Base-by-base conservation (phyloP, 1,140 invertebrate genomes). In the Gryllus bimaculatus region DNA sequence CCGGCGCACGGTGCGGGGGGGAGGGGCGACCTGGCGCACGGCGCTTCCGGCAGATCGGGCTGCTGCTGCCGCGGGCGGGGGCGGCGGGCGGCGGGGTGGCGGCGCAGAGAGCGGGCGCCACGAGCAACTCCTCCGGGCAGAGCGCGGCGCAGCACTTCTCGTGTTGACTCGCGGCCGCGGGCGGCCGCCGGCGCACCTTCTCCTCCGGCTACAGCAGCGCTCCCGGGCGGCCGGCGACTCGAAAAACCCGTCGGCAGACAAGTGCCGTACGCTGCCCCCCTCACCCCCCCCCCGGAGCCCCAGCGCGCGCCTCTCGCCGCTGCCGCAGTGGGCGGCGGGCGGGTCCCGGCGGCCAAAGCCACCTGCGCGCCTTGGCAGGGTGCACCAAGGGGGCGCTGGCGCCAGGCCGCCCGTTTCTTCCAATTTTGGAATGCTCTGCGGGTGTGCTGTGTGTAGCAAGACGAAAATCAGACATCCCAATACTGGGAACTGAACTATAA, bases 221-320 rank as follows among this genome's bases (percentile, higher is more conserved):
- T 66, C 54, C 54, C 10, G 54, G 54, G 54, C 54, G 18, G 54
- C 54, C 54, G 54, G 10, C 54, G 54, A 66, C 54, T 66, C 54
- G 54, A 66, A 66, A 66, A 66, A 66, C 54, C 54, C 54, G 54
- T 66, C 54, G 54, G 54, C 54, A 66, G 54, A 66, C 54, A 66
- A 66, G 54, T 66, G 54, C 54, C 54, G 54, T 66, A 66, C 54
- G 54, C 54, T 66, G 54, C 2, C 54, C 10, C 54, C 2, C 54
- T 2, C 54, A 1, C 3, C 54, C 54, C 10, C 54, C 54, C 10
- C 54, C 54, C 54, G 2, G 18, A 66, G 54, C 54, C 54, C 54
- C 54, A 3, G 0, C 54, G 54, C 10, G 54, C 54, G 54, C 54
- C 54, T 18, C 54, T 66, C 54, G 54, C 26, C 26, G 54, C 54